phyloP scores from a whole-genome alignment of 2,797 vertebrate genomes.

The Spondyliosoma cantharus region DNA sequence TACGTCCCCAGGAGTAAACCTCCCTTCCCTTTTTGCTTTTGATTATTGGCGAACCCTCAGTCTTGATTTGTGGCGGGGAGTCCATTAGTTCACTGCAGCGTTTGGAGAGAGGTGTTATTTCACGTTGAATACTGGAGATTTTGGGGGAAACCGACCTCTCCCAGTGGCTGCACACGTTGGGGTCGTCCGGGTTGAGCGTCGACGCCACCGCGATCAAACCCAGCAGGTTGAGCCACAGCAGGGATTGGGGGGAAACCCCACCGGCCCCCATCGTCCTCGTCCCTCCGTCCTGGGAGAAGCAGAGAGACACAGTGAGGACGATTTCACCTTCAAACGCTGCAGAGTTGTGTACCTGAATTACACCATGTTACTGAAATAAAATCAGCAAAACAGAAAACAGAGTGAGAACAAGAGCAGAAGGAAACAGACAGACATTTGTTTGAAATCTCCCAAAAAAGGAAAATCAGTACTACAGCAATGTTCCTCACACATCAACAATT shows the following conservation, averaged over 20 bases:
- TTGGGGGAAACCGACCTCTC: slow-evolving; percentile 87
- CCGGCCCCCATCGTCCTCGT: slow-evolving; percentile 79
- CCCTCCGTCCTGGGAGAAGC: slow-evolving; percentile 30
- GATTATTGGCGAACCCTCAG: slow-evolving; percentile 64
- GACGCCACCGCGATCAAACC: slow-evolving; percentile 70
- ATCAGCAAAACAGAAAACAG: background rate
- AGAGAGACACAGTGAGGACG: slow-evolving; percentile 11
- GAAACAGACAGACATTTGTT: background rate
- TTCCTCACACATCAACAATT: background rate
- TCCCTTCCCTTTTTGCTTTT: slow-evolving; percentile 48
- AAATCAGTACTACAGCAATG: no score
- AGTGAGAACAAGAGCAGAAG: background rate
- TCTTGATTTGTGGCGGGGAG: slow-evolving; percentile 61
- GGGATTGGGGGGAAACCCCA: slow-evolving; percentile 55
- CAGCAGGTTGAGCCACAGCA: slow-evolving; percentile 75
- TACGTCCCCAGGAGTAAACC: slow-evolving; percentile 53
- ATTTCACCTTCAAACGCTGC: background rate
- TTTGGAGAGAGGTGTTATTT: slow-evolving; percentile 29
- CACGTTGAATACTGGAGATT: slow-evolving; percentile 3
- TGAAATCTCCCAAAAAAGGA: background rate
- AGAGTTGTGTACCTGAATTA: background rate
- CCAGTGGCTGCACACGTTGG: slow-evolving; percentile 98
- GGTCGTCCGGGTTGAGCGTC: slow-evolving; percentile 92
- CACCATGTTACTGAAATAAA: background rate
- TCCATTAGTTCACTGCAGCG: slow-evolving; percentile 62